Evolutionary conservation across 1,140 invertebrate species (phyloP).

Genomic region (Andrena cerasifolii): DNA sequence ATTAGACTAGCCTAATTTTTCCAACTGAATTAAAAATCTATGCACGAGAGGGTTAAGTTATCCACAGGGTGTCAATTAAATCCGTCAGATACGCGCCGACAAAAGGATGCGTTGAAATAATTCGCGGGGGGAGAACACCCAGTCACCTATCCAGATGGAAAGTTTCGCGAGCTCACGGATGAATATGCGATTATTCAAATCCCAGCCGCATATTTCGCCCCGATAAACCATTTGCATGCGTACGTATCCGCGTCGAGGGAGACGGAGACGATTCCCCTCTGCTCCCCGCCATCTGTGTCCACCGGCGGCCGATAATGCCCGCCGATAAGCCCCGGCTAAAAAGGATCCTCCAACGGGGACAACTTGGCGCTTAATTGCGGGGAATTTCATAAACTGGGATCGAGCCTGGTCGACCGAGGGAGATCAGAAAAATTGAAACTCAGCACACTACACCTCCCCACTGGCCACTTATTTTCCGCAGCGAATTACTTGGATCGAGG

Average conservation of each 20-base stretch:
- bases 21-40: no score
- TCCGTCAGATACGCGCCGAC: no score
- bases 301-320: neutral
- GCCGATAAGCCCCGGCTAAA: neutral
- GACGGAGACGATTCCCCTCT: conserved; percentile 11
- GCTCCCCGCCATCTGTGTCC: neutral
- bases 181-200: conserved; percentile 48
- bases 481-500: no score
- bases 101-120: neutral
- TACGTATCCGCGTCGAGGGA: neutral
- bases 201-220: conserved; percentile 12
- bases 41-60: no score
- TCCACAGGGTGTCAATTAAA: neutral
- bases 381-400: neutral
- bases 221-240: conserved; percentile 37
- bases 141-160: conserved; percentile 6
- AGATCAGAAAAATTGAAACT: neutral
- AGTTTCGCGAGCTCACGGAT: conserved; percentile 28
- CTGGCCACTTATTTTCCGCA: no score
- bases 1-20: no score
- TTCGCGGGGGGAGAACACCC: neutral
- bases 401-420: neutral
- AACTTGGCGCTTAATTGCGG: neutral
- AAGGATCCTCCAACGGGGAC: no score
- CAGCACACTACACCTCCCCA: neutral